Percentiles rank a stretch among this genome's conserved stretches.
phyloP scores from a whole-genome alignment of 2,888 invertebrate genomes.

The Desoria tigrina region DNA sequence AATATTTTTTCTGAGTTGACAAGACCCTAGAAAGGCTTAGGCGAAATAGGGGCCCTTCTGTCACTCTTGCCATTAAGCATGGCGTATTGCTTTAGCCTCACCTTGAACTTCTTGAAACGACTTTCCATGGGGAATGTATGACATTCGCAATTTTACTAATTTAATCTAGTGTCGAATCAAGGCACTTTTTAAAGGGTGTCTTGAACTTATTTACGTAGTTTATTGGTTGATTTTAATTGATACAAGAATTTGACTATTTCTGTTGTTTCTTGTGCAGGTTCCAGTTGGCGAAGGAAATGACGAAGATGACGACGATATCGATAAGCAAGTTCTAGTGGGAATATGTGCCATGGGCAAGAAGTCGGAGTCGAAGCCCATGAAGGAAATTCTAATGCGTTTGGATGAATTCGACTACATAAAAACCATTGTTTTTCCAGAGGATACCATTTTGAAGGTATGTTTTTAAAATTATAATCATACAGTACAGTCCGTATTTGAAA shows the following conservation, averaged over 20 bases:
- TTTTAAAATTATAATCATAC: not conserved
- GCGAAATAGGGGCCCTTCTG: not conserved
- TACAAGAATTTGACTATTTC: too few relatives aligned
- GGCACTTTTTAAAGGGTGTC: too few relatives aligned
- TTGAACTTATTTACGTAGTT: too few relatives aligned
- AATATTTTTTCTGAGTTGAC: too few relatives aligned
- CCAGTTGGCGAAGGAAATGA: constrained; percentile 44
- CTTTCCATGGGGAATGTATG: constrained; percentile 15
- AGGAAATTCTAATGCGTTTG: constrained; percentile 91
- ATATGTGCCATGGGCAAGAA: constrained; percentile 99
- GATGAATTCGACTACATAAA: constrained; percentile 96
- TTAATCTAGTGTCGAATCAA: not conserved
- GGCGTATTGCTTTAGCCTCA: constrained; percentile 35
- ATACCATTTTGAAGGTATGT: constrained; percentile 86
- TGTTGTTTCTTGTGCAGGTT: too few relatives aligned
- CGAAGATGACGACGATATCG: constrained; percentile 58
- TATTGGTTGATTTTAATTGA: too few relatives aligned
- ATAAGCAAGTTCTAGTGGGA: constrained; percentile 93
- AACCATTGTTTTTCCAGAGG: constrained; percentile 92
- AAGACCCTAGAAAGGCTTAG: too few relatives aligned
- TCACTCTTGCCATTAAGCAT: constrained; percentile 16
- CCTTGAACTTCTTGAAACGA: constrained; percentile 30
- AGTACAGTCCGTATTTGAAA: too few relatives aligned
- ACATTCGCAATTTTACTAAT: not conserved
- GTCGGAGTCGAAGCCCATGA: constrained; percentile 98